A percentile compares a stretch with the other conserved stretches of the same genome.
phyloP scores from a whole-genome alignment of 2,888 invertebrate genomes.

The Mythimna vitellina region DNA sequence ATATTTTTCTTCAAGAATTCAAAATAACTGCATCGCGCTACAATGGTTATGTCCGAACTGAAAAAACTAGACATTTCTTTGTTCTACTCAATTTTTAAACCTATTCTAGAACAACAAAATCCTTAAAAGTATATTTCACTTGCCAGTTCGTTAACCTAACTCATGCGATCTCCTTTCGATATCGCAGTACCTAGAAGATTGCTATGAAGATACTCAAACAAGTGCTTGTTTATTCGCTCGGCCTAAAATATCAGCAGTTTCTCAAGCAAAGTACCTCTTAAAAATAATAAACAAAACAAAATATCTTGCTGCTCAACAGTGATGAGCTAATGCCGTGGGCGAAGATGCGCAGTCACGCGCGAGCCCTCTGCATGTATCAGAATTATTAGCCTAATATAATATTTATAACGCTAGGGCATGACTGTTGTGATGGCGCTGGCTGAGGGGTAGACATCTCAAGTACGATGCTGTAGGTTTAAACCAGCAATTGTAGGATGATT shows the following conservation, averaged over 20 bases:
- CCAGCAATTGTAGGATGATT: background rate
- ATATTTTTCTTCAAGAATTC: too few relatives aligned
- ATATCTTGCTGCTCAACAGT: conserved; percentile 41
- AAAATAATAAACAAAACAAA: conserved; percentile 58
- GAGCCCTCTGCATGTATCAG: conserved; percentile 69
- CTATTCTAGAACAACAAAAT: too few relatives aligned
- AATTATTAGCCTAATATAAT: conserved; percentile 73
- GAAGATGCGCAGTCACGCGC: conserved; percentile 73
- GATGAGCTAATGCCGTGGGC: conserved; percentile 50
- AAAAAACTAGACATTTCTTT: too few relatives aligned
- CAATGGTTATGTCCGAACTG: too few relatives aligned
- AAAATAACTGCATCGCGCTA: too few relatives aligned
- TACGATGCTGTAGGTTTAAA: background rate
- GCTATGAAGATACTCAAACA: too few relatives aligned
- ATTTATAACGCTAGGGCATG: conserved; percentile 66
- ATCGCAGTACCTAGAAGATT: too few relatives aligned
- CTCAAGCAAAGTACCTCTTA: conserved; percentile 26
- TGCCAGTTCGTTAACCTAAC: too few relatives aligned
- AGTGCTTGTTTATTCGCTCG: background rate
- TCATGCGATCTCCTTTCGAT: too few relatives aligned
- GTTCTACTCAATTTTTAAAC: too few relatives aligned
- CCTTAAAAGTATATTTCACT: too few relatives aligned
- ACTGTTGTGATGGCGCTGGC: background rate
- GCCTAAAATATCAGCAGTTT: conserved; percentile 28
- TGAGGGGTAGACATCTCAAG: background rate